These are phyloP conservation scores for Panthera tigris DNA, from an alignment of 2,113 vertebrate genomes.

Conservation along the genomic window DNA sequence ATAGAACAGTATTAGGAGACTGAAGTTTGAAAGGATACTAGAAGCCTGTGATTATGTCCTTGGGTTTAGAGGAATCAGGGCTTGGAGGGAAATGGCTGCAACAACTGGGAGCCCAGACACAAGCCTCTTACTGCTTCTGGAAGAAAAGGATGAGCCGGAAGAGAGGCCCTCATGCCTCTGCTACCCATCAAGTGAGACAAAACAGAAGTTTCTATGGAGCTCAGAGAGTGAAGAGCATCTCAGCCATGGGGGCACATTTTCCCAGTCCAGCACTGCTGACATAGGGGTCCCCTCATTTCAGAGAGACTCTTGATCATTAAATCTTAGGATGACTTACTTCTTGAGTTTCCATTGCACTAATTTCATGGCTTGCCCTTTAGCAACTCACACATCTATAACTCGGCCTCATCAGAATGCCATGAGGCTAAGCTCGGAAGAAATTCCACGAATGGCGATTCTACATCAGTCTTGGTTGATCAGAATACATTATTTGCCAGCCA, in stretches of 20 bases:
- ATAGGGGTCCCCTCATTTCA: neutral
- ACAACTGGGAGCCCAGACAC: neutral
- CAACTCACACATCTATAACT: neutral
- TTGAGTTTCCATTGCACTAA: neutral
- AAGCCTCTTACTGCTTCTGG: neutral
- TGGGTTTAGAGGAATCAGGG: neutral
- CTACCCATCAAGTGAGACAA: neutral
- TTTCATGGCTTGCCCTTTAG: neutral
- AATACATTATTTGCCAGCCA: neutral
- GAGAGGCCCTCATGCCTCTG: neutral
- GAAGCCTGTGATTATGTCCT: neutral
- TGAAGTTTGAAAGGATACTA: conserved; percentile 7
- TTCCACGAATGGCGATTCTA: neutral
- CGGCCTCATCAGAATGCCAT: neutral
- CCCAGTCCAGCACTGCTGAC: neutral
- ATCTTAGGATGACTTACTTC: neutral
- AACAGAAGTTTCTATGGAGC: neutral
- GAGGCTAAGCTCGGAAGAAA: neutral
- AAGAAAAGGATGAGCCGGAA: neutral
- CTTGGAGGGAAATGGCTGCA: neutral
- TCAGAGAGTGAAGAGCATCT: neutral
- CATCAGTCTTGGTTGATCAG: neutral
- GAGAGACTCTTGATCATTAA: neutral
- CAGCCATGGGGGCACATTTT: neutral
- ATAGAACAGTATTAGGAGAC: conserved; percentile 15